phyloP scores from a whole-genome alignment of 2,797 vertebrate species.

The Lithobates pipiens region DNA sequence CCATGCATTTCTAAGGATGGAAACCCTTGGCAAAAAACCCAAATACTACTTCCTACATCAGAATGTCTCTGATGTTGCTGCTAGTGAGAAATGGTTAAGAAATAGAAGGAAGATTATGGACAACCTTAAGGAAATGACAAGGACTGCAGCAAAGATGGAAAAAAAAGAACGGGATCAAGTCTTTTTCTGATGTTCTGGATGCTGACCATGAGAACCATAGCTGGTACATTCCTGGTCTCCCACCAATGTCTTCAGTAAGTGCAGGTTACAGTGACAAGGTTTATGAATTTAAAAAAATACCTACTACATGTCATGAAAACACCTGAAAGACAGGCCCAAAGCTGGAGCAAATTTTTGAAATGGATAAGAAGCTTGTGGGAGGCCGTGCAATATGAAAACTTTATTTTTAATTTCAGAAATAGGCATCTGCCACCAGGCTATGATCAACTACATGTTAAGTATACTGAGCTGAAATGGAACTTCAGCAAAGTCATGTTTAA shows the following conservation, averaged over 20 bases:
- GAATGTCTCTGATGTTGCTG: conserved; percentile 45
- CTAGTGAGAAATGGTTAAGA: conserved; percentile 14
- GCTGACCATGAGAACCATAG: conserved; percentile 66
- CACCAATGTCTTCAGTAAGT: conserved; percentile 73
- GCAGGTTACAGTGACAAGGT: conserved; percentile 75
- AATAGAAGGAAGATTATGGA: conserved; percentile 27
- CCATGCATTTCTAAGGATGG: conserved; percentile 50
- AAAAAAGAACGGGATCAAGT: conserved; percentile 60
- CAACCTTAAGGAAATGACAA: conserved; percentile 62
- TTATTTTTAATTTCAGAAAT: conserved; percentile 70
- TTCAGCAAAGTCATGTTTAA: conserved; percentile 69
- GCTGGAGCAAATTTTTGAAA: conserved; percentile 70
- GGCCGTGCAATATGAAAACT: conserved; percentile 61
- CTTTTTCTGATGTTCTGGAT: conserved; percentile 69
- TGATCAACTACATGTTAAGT: conserved; percentile 72
- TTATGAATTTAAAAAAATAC: conserved; percentile 76
- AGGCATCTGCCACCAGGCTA: conserved; percentile 77
- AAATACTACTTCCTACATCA: conserved; percentile 50
- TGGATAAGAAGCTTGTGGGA: conserved; percentile 77
- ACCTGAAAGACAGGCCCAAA: conserved; percentile 61
- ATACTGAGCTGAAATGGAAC: conserved; percentile 69
- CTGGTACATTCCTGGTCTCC: conserved; percentile 72
- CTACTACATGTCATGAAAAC: conserved; percentile 76
- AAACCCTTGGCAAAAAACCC: conserved; percentile 33
- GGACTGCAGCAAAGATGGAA: conserved; percentile 64